These are phyloP conservation scores for Adoxophyes honmai DNA, from an alignment of 1,140 invertebrate genomes.

Conservation along the genomic window DNA sequence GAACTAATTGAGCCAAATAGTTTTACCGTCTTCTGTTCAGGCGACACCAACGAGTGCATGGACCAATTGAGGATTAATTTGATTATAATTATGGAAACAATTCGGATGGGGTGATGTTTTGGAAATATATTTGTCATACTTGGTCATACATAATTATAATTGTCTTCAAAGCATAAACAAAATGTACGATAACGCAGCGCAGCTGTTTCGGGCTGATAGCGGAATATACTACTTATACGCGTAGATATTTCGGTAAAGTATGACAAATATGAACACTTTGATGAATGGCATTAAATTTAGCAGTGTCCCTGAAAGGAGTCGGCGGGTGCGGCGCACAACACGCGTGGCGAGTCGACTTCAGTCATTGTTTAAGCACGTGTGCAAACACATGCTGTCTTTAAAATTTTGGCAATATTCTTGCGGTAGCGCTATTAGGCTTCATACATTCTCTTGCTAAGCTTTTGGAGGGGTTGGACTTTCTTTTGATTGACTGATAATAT, in stretches of 20 bases:
- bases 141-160: neutral
- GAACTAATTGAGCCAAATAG: constrained; percentile 57
- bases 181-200: neutral
- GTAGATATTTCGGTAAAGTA: neutral
- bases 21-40: constrained; percentile 74
- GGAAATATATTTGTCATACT: constrained; percentile 15
- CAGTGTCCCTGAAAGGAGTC: constrained; percentile 28
- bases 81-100: neutral
- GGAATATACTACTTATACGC: constrained; percentile 15
- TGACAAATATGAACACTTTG: constrained; percentile 8
- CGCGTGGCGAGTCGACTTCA: neutral
- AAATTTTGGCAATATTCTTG: neutral
- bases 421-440: too few relatives aligned
- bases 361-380: neutral
- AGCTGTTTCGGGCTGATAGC: neutral
- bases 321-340: neutral
- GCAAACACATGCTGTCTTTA: neutral
- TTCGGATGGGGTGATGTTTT: neutral
- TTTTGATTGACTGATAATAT: too few relatives aligned
- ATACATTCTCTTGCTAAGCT: too few relatives aligned
- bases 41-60: constrained; percentile 61
- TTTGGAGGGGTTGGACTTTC: too few relatives aligned
- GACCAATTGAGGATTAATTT: constrained; percentile 52
- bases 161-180: neutral
- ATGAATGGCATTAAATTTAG: constrained; percentile 1